Evolutionary conservation across 2,797 vertebrate genomes (phyloP).

Genomic region (Urocyon cinereoargenteus): DNA sequence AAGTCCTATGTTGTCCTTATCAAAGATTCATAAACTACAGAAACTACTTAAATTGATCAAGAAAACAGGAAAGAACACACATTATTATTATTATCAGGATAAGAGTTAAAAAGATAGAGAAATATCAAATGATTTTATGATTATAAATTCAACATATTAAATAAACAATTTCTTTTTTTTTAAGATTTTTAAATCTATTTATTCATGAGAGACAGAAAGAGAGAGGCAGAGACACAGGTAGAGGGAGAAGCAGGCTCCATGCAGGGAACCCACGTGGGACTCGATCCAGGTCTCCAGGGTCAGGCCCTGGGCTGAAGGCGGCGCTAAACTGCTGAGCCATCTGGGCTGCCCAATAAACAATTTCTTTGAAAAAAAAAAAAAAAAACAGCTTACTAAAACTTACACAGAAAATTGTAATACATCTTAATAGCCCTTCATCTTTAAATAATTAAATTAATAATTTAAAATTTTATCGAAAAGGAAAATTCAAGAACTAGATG

Average conservation of each 20-base stretch:
- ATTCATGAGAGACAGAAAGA: no score
- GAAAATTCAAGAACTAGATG: neutral
- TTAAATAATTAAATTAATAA: neutral
- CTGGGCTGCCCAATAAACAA: neutral
- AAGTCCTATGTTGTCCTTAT: neutral
- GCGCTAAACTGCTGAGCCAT: no score
- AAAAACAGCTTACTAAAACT: neutral
- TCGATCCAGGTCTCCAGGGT: no score
- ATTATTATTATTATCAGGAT: neutral
- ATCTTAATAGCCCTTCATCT: neutral
- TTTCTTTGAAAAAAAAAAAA: neutral
- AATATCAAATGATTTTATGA: slow-evolving; percentile 16
- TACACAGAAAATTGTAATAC: neutral
- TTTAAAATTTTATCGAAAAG: neutral
- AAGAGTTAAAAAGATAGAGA: neutral
- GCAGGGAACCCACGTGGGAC: no score
- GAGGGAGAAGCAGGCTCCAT: no score
- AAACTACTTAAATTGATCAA: neutral
- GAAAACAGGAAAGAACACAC: neutral
- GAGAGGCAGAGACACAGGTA: no score
- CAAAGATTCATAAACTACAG: neutral
- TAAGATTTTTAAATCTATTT: no score
- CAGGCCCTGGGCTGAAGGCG: no score
- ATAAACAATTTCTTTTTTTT: neutral
- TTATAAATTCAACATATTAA: neutral